Evolutionary conservation across 2,888 invertebrate genomes (phyloP).

Genomic region (Thecophora atra): DNA sequence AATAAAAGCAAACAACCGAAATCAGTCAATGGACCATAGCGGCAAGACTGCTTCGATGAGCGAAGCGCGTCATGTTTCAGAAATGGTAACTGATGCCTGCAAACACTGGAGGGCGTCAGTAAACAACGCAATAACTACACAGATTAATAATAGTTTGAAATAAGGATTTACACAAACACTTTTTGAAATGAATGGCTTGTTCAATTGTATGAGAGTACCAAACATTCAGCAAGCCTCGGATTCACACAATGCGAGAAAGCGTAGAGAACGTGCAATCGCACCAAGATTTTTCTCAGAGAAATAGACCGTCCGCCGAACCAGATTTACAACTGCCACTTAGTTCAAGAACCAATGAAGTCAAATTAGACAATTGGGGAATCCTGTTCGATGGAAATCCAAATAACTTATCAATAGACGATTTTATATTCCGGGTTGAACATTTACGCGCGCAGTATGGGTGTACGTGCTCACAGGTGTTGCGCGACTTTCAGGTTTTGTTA

Average conservation of each 20-base stretch:
- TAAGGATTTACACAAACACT: not conserved
- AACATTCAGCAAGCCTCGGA: too few relatives aligned
- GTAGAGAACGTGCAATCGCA: too few relatives aligned
- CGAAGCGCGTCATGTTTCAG: not conserved
- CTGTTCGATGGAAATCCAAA: not conserved
- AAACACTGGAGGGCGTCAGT: not conserved
- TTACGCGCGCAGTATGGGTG: not conserved
- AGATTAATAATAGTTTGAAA: not conserved
- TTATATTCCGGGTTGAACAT: slow-evolving; percentile 14
- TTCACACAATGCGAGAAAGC: too few relatives aligned
- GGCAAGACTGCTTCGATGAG: not conserved
- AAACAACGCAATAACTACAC: not conserved
- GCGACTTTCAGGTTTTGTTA: slow-evolving; percentile 8
- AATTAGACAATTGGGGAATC: slow-evolving; percentile 18
- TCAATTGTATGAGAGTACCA: too few relatives aligned
- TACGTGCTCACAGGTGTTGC: slow-evolving; percentile 8
- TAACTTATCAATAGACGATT: slow-evolving; percentile 16
- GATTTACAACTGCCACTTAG: too few relatives aligned
- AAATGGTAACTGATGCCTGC: not conserved
- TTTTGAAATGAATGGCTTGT: too few relatives aligned
- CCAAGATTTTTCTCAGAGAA: too few relatives aligned
- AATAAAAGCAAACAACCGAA: too few relatives aligned
- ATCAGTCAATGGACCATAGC: too few relatives aligned
- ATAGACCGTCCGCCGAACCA: too few relatives aligned
- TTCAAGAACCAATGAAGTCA: too few relatives aligned